These are phyloP conservation scores for Leuctra nigra DNA, from an alignment of 2,888 invertebrate species.

Conservation along the genomic window DNA sequence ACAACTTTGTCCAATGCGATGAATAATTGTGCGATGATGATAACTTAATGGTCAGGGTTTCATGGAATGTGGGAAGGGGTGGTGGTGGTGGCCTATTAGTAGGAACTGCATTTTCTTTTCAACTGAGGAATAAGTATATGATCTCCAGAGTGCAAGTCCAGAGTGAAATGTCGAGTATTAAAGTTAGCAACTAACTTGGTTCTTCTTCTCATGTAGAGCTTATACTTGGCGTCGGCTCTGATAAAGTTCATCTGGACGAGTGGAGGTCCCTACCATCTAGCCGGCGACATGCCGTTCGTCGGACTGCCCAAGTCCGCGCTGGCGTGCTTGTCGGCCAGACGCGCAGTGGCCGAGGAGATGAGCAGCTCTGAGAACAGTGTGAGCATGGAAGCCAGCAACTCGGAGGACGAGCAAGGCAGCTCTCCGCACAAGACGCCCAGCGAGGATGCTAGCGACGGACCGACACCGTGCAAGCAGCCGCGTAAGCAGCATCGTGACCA, in stretches of 20 bases:
- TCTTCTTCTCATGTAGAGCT: conserved; percentile 52
- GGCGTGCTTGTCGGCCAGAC: conserved; percentile 21
- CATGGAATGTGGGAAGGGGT: no score
- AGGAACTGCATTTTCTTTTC: neutral
- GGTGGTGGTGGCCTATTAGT: no score
- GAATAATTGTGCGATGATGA: no score
- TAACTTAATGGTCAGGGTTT: no score
- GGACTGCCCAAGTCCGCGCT: conserved; percentile 29
- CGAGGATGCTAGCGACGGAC: conserved; percentile 30
- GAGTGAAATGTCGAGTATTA: no score
- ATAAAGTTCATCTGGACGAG: conserved; percentile 90
- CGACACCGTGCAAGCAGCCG: conserved; percentile 26
- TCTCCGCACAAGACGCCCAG: conserved; percentile 43
- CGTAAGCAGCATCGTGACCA: conserved; percentile 23
- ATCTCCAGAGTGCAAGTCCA: no score
- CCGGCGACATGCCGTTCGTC: conserved; percentile 33
- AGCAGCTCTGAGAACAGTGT: conserved; percentile 74
- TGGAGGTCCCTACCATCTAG: conserved; percentile 34
- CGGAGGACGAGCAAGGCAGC: conserved; percentile 68
- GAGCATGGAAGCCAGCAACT: conserved; percentile 73
- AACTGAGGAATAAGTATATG: neutral
- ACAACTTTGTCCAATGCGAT: no score
- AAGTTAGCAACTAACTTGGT: no score
- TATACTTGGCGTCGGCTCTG: conserved; percentile 82
- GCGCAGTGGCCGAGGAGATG: conserved; percentile 1